Evolutionary conservation across 2,888 invertebrate species (phyloP), one percentile per base, ranked within the genome.

Genomic region (Leptopterna dolabrata): DNA sequence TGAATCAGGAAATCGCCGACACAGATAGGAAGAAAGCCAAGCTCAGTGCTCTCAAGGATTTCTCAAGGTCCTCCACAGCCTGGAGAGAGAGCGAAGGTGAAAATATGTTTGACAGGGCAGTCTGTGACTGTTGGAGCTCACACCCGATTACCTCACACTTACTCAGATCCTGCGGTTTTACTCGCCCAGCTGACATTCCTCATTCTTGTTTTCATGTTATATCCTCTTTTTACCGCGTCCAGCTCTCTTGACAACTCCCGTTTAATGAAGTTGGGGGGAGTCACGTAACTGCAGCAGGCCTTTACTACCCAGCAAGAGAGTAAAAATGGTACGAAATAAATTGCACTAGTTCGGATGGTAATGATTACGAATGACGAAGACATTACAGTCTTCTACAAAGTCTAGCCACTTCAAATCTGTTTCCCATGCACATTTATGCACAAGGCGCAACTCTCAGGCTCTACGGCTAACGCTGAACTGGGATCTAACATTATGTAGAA

Each of bases 51-150:
- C 43, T 51, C 73, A 85, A 85, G 85, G 85, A 73, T 85, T 85
- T 73, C 71, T 85, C 85, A 85, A 85, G 85, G 85, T 85, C 85
- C 45, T 29, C 47, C 73, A n/a, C n/a, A 55, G 83, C 19, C 78
- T 24, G 30, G 83, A 71, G 84, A 41, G 84, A 41, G 85, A 85
- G 47, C 43, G 85, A 73, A 85, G 85, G 73, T 73, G 73, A 85
- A 85, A 85, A 85, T 71, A 85, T n/a, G n/a, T 85, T 85, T 73
- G 73, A 73, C 47, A 45, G 63, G 63, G 27, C 63, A 63, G 85
- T 19, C 76, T 30, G 36, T 76, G 78, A 78, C 19, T 19, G 45
- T 1, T 14, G 24, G 43, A 78, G 78, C 43, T 78, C 63, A 63
- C 63, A 63, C 63, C 19, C 63, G 63, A 63, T 63, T 63, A 63